Evolutionary conservation across 2,113 vertebrate species (phyloP).

Genomic region (Castor canadensis): DNA sequence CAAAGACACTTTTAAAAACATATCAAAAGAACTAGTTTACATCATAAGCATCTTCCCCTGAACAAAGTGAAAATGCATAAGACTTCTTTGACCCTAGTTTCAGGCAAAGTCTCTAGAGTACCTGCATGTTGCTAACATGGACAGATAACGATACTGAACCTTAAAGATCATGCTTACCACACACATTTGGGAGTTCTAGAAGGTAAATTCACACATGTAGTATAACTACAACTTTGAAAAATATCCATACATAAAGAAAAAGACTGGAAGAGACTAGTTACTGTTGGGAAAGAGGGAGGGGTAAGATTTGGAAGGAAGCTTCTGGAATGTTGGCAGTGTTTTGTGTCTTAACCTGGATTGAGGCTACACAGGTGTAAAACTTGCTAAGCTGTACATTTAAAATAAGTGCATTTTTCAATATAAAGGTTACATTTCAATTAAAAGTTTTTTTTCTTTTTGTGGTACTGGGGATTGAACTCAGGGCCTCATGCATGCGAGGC

Average conservation of each 20-base stretch:
- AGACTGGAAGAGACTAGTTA: neutral
- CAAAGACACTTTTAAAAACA: neutral
- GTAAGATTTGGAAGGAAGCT: neutral
- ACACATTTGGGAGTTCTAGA: constrained; percentile 9
- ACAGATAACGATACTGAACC: neutral
- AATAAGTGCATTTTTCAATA: neutral
- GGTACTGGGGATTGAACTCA: no score
- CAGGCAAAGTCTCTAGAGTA: neutral
- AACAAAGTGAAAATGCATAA: constrained; percentile 43
- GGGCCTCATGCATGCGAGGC: no score
- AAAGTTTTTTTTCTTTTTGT: neutral
- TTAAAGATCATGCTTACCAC: neutral
- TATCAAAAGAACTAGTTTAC: neutral
- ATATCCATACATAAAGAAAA: neutral
- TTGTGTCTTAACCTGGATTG: neutral
- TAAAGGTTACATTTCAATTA: neutral
- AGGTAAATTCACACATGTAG: neutral
- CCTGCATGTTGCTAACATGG: neutral
- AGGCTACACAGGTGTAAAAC: neutral
- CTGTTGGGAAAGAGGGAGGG: neutral
- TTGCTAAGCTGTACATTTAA: neutral
- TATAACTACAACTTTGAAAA: constrained; percentile 5
- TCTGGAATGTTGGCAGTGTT: neutral
- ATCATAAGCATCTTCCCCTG: neutral
- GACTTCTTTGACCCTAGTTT: constrained; percentile 10